Base-by-base conservation (phyloP, 2,888 invertebrate species). In the Drosophila paramelanica region DNA sequence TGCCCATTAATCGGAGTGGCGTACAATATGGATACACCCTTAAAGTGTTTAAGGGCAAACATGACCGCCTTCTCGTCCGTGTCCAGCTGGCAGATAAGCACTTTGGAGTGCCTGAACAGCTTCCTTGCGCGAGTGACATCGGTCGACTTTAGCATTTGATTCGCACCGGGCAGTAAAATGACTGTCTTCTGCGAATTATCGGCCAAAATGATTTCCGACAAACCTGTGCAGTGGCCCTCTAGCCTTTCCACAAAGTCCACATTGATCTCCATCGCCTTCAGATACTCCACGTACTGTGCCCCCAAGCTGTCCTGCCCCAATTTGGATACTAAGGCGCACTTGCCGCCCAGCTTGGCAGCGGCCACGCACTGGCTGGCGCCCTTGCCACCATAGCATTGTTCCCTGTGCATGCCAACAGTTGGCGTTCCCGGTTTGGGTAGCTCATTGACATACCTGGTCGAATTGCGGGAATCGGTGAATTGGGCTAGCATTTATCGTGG, bases 311-410 rank as follows among this genome's bases (percentile, higher is more conserved):
- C 99, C 89, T 95, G 94, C 25, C 99, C 98, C 52, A 98, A 92
- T 96, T 96, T 96, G 61, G 96, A 96, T 82, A 99, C 94, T 92
- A 99, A 94, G 1, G 95, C 94, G 11, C 96, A 94, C 56, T 94
- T 94, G 69, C 95, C 97, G 13, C 98, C 98, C 52, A 99, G 93
- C 92, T 96, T 96, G 0, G 96, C 95, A 14, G 98, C 97, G 64
- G 97, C 96, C 3, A 99, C 95, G 92, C 98, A 98, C 92, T 99
- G 99, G 92, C 99, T 99, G 5, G 98, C 98, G 7, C 98, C 99
- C 93, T 99, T 99, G 1, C 99, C 99, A 20, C 99, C 99, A 93
- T 95, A 97, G 65, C 97, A 97, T 56, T 95, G 95, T 17, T 93
- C 93, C 93, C 98, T 99, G 89, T 95, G 95, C 25, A 93, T 93